Percentiles rank a stretch among this genome's conserved stretches.
phyloP scores from a whole-genome alignment of 2,888 invertebrate genomes.

The Yponomeuta evonymella region DNA sequence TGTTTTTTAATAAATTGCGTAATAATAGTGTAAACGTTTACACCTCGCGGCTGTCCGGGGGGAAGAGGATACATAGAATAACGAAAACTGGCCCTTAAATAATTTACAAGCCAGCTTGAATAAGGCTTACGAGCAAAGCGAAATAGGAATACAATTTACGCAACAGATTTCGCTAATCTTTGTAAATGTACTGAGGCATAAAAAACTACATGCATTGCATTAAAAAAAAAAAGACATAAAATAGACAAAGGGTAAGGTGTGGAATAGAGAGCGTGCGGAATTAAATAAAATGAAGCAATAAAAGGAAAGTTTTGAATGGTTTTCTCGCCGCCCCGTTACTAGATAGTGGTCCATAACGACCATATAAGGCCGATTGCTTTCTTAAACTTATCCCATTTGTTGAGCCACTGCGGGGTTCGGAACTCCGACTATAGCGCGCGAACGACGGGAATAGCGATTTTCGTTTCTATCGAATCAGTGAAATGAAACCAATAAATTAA shows the following conservation, averaged over 20 bases:
- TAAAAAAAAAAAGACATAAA: not conserved
- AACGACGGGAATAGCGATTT: constrained; percentile 54
- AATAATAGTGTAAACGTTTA: too few relatives aligned
- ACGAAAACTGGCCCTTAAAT: too few relatives aligned
- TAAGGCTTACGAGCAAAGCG: too few relatives aligned
- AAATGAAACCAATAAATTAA: constrained; percentile 2
- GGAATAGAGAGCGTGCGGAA: constrained; percentile 17
- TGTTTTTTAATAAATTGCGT: too few relatives aligned
- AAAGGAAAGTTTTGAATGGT: constrained; percentile 61
- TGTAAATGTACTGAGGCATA: too few relatives aligned
- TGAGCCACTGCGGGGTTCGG: constrained; percentile 51
- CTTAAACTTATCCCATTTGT: constrained; percentile 73
- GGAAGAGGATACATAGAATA: too few relatives aligned
- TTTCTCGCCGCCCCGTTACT: constrained; percentile 54
- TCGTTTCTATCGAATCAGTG: constrained; percentile 53
- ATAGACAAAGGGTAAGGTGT: not conserved
- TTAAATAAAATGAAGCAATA: constrained; percentile 60
- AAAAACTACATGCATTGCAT: too few relatives aligned
- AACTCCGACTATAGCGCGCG: constrained; percentile 66
- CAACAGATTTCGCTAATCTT: too few relatives aligned
- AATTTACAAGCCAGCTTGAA: too few relatives aligned
- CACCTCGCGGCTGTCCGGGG: too few relatives aligned
- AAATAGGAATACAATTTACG: too few relatives aligned
- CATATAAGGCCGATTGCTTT: constrained; percentile 74
- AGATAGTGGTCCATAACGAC: constrained; percentile 66